These are phyloP conservation scores for Crotalus helleri DNA, from an alignment of 2,113 vertebrate genomes.

Conservation along the genomic window DNA sequence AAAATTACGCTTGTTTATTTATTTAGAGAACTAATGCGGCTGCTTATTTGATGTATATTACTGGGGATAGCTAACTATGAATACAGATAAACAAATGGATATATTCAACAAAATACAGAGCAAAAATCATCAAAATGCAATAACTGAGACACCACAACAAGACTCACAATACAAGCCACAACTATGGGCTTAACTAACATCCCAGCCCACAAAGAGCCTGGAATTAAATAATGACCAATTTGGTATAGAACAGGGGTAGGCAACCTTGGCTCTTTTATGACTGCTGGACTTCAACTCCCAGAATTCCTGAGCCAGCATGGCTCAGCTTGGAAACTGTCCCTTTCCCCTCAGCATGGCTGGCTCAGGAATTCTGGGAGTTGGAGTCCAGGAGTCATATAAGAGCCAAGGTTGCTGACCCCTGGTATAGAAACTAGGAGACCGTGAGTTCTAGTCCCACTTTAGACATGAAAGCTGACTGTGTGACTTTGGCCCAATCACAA, in stretches of 20 bases:
- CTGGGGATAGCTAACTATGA: background rate
- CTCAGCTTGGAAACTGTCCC: too few species aligned
- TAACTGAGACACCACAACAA: background rate
- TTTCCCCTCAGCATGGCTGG: too few species aligned
- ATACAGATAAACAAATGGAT: background rate
- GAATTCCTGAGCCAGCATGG: too few species aligned
- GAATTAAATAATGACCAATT: background rate
- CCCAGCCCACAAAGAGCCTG: background rate
- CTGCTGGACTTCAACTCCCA: too few species aligned
- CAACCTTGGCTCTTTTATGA: too few species aligned
- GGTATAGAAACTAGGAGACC: background rate
- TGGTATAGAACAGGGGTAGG: background rate
- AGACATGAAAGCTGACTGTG: background rate
- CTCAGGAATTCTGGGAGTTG: too few species aligned
- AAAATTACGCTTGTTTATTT: background rate
- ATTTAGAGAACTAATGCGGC: background rate
- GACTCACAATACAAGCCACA: background rate
- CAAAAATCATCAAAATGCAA: background rate
- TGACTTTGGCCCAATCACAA: background rate
- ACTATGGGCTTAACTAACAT: background rate
- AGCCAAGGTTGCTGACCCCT: background rate
- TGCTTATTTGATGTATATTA: background rate
- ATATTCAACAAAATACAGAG: background rate
- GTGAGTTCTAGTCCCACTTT: background rate
- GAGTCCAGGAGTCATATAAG: too few species aligned